phyloP scores from a whole-genome alignment of 2,797 vertebrate genomes.

The Pipistrellus nathusii region DNA sequence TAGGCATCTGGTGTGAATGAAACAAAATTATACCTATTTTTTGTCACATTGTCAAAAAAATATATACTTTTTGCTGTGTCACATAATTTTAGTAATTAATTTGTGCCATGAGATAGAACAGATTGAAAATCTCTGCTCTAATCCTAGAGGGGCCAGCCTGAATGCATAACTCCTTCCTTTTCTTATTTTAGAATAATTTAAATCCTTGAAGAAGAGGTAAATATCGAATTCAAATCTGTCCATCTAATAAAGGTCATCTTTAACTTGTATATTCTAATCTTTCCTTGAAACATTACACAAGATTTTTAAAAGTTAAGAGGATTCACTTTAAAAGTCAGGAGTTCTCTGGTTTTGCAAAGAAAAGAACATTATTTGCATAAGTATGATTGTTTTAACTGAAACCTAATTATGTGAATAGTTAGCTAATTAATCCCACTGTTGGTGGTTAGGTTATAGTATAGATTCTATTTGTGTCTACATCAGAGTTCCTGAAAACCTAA shows the following conservation, averaged over 20 bases:
- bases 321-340: not conserved
- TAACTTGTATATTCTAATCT: not conserved
- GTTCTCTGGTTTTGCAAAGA: conserved; percentile 2
- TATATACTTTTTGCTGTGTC: not conserved
- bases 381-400: not conserved
- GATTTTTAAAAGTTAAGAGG: conserved; percentile 7
- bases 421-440: conserved; percentile 63
- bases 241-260: not conserved
- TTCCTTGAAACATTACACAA: not conserved
- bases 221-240: conserved; percentile 7
- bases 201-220: conserved; percentile 7
- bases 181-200: not conserved
- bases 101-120: not conserved
- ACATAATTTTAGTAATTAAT: not conserved
- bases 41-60: not conserved
- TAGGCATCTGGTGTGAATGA: not conserved
- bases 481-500: conserved; percentile 52
- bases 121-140: not conserved
- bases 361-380: conserved; percentile 22
- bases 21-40: not conserved
- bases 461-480: conserved; percentile 63
- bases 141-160: not conserved
- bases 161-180: not conserved
- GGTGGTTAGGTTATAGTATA: conserved; percentile 30
- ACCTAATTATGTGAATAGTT: conserved; percentile 61